Conservation (phyloP, 1,140 invertebrate genomes). For the Gryllus bimaculatus region DNA sequence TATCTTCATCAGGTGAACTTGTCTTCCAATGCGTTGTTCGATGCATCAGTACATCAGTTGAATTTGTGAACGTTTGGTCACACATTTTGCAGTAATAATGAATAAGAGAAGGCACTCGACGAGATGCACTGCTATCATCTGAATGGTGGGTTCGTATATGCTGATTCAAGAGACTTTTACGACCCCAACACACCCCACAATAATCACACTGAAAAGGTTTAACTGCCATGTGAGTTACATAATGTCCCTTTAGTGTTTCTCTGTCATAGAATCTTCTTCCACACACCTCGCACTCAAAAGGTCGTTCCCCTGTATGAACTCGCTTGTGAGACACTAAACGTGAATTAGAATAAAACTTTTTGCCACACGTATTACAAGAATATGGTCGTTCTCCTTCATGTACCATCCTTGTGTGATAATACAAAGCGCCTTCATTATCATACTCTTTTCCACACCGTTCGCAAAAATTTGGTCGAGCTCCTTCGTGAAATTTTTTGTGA, state of each 20-base stretch:
- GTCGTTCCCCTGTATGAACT: constrained; percentile 20
- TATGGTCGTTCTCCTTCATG: constrained; percentile 13
- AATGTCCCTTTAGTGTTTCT: constrained; percentile 28
- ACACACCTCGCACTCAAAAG: constrained; percentile 19
- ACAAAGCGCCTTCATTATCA: constrained; percentile 17
- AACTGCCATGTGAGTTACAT: constrained; percentile 41
- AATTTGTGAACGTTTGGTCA: constrained; percentile 16
- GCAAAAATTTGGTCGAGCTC: constrained; percentile 12
- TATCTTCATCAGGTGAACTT: neutral
- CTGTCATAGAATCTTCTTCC: constrained; percentile 14
- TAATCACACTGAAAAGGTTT: constrained; percentile 45
- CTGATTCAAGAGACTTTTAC: constrained; percentile 14
- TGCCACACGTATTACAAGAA: constrained; percentile 12
- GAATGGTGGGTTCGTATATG: constrained; percentile 15
- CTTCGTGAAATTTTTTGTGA: constrained; percentile 17
- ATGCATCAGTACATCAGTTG: constrained; percentile 15
- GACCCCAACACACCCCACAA: constrained; percentile 35
- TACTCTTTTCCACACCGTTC: constrained; percentile 15
- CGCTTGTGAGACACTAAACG: constrained; percentile 13
- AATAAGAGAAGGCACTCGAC: constrained; percentile 14
- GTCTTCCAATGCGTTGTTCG: constrained; percentile 13
- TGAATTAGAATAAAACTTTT: constrained; percentile 14
- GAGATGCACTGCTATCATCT: neutral
- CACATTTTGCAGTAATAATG: constrained; percentile 18
- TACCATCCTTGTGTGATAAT: constrained; percentile 16